These are phyloP conservation scores for Addax nasomaculatus DNA, from an alignment of 2,113 vertebrate genomes.

Conservation along the genomic window DNA sequence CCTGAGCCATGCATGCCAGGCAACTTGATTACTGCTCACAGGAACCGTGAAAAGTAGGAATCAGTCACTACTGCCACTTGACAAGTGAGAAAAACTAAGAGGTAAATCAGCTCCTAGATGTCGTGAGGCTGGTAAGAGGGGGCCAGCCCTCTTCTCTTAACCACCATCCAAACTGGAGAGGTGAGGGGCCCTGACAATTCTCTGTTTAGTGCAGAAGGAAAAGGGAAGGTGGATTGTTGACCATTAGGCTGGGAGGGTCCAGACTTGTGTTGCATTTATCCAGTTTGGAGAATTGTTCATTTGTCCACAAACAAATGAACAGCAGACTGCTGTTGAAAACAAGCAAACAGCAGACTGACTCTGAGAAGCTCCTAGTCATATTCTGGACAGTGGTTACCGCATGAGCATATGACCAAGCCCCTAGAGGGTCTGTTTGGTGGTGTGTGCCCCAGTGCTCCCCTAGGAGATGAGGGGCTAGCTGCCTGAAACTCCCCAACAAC, in stretches of 20 bases:
- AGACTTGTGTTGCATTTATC: background rate
- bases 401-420: background rate
- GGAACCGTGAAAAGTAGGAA: background rate
- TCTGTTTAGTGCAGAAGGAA: background rate
- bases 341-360: background rate
- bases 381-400: background rate
- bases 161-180: background rate
- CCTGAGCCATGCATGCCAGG: background rate
- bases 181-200: no score
- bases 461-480: background rate
- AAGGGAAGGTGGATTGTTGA: background rate
- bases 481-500: background rate
- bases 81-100: background rate
- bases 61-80: background rate
- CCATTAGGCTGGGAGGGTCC: background rate
- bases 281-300: background rate
- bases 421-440: background rate
- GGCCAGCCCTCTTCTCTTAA: background rate
- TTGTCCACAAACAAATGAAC: background rate
- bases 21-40: background rate
- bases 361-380: background rate
- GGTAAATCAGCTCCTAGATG: background rate
- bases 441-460: background rate
- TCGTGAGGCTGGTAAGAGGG: background rate
- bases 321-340: background rate